Evolutionary conservation across 2,797 vertebrate species (phyloP), one percentile per base, ranked within the genome.

Genomic region (Pteropus rufus): DNA sequence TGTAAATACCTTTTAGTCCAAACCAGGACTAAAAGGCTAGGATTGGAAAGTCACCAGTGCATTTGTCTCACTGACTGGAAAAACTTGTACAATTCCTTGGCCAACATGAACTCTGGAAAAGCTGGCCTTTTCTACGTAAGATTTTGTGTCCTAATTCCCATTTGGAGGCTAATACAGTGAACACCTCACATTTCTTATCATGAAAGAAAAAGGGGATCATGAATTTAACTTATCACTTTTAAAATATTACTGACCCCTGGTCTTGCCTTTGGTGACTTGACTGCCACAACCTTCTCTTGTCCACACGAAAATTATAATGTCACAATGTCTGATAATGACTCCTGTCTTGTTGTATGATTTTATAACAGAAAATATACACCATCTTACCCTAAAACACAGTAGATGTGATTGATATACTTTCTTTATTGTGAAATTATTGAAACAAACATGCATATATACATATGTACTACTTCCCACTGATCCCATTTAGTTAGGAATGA

Each of bases 391-490:
- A 93, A 80, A 96, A 93, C n/a, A 93, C 56, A 87, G 21, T 39
- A 70, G n/a, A 58, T 52, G 72, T 84, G 15, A 83, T 64, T 89
- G 49, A 87, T 84, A 70, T 46, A 52, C 18, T 92, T 87, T 21
- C n/a, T 95, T 96, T 80, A 86, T 62, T 72, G 67, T 87, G 44
- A 94, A 90, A 72, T 90, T 94, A 86, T 69, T 52, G 29, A 93
- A 94, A 83, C 46, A 86, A 46, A 24, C 29, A 49, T 31, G 44
- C 8, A 80, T 62, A n/a, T 46, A 44, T 1, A 64, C 18, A n/a
- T 7, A 75, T 31, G n/a, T n/a, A 21, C 10, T 49, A 49, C 16
- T 36, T 95, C 29, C 62, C 52, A 72, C 18, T 44, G 64, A 70
- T 80, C 10, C 60, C 21, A 67, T n/a, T 96, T 75, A 91, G 44